Conservation (phyloP, 2,113 vertebrate species). For the Menidia beryllina region DNA sequence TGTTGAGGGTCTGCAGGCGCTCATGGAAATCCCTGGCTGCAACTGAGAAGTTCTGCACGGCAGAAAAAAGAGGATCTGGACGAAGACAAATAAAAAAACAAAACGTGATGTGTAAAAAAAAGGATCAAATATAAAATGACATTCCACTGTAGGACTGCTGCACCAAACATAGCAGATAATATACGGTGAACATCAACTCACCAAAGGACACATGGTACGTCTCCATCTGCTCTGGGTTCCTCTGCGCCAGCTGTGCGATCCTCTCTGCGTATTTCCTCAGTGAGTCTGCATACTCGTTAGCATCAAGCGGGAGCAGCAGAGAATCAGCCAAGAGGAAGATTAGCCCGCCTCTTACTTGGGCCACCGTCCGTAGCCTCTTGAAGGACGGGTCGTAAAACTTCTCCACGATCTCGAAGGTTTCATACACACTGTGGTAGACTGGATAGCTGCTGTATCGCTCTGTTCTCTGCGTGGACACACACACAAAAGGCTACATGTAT, state of each 20-base stretch:
- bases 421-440: conserved; percentile 93
- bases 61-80: conserved; percentile 90
- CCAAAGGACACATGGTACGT: conserved; percentile 87
- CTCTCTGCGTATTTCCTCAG: conserved; percentile 84
- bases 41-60: conserved; percentile 88
- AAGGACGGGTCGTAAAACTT: conserved; percentile 92
- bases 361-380: conserved; percentile 86
- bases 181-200: conserved; percentile 71
- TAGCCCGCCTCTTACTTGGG: conserved; percentile 88
- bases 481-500: conserved; percentile 23
- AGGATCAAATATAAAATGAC: neutral
- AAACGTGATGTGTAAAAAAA: too few relatives aligned
- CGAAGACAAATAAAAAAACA: neutral
- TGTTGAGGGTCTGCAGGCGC: conserved; percentile 83
- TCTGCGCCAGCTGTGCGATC: conserved; percentile 84
- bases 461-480: conserved; percentile 82
- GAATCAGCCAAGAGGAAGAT: conserved; percentile 90
- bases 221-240: conserved; percentile 77
- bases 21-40: conserved; percentile 86
- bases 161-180: too few relatives aligned
- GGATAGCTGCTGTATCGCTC: conserved; percentile 94
- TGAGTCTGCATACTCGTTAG: conserved; percentile 86
- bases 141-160: neutral
- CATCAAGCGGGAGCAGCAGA: conserved; percentile 87
- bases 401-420: conserved; percentile 94